phyloP scores from a whole-genome alignment of 2,797 vertebrate species.

The Megaceryle alcyon region DNA sequence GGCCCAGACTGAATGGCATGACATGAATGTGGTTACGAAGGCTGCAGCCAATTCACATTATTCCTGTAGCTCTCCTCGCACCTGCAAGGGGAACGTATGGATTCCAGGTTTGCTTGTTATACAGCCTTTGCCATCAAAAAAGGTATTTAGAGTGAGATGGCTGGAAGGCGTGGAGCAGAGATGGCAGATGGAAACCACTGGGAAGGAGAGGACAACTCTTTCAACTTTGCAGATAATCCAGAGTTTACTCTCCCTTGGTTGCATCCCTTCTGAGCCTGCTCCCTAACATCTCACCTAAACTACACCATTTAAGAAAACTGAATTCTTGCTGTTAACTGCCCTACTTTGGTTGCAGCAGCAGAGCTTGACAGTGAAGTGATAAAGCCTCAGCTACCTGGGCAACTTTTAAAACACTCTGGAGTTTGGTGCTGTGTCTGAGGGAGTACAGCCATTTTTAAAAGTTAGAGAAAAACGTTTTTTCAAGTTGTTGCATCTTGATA shows the following conservation, averaged over 20 bases:
- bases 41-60: constrained; percentile 20
- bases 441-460: constrained; percentile 4
- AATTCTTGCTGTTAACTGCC: not conserved
- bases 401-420: not conserved
- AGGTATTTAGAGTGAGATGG: not conserved
- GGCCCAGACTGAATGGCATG: constrained; percentile 23
- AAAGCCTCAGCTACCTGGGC: constrained; percentile 12
- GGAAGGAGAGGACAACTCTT: not conserved
- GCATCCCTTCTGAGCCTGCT: not conserved
- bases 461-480: not conserved
- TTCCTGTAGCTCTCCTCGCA: not conserved
- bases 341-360: not conserved
- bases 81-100: not conserved
- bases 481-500: not conserved
- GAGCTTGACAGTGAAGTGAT: not conserved
- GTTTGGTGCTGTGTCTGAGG: not conserved
- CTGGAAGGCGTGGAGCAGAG: not conserved
- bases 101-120: not conserved
- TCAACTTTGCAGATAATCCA: not conserved
- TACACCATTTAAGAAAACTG: not conserved
- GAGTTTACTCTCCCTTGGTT: not conserved
- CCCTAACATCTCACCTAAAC: not conserved
- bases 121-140: not conserved
- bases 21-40: constrained; percentile 22
- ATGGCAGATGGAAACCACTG: not conserved